Evolutionary conservation across 2,113 vertebrate genomes (phyloP).

Genomic region (Cebus imitator): DNA sequence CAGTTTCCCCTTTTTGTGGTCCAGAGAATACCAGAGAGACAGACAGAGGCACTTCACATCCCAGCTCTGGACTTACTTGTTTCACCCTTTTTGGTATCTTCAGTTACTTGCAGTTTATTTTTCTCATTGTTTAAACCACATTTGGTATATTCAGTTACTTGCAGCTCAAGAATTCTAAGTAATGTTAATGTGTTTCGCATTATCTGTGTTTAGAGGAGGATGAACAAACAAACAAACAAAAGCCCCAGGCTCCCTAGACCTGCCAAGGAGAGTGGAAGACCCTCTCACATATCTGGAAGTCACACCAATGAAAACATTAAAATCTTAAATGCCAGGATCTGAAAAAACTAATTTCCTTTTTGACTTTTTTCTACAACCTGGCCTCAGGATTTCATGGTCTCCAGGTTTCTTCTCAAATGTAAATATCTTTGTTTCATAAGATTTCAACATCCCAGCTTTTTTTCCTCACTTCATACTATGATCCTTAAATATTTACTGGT

Average conservation of each 20-base stretch:
- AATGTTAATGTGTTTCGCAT: background rate
- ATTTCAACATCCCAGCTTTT: background rate
- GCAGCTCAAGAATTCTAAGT: background rate
- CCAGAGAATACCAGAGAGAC: background rate
- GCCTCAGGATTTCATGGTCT: background rate
- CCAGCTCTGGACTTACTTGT: background rate
- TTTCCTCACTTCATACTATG: background rate
- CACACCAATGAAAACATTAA: background rate
- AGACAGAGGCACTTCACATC: background rate
- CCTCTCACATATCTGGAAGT: background rate
- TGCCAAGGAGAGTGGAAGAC: background rate
- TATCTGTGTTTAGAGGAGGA: background rate
- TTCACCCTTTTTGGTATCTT: background rate
- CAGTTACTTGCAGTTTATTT: background rate
- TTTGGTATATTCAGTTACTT: background rate
- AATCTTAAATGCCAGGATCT: background rate
- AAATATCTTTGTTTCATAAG: background rate
- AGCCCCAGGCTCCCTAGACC: background rate
- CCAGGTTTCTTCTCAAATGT: background rate
- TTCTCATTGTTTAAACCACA: background rate
- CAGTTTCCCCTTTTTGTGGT: background rate
- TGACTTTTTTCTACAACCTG: background rate
- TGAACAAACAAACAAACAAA: background rate
- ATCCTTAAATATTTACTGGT: background rate
- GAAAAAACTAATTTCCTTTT: background rate